Percentiles rank a stretch among this genome's conserved stretches.
Conservation (phyloP, 2,797 vertebrate species). For the Pangasius djambal region DNA sequence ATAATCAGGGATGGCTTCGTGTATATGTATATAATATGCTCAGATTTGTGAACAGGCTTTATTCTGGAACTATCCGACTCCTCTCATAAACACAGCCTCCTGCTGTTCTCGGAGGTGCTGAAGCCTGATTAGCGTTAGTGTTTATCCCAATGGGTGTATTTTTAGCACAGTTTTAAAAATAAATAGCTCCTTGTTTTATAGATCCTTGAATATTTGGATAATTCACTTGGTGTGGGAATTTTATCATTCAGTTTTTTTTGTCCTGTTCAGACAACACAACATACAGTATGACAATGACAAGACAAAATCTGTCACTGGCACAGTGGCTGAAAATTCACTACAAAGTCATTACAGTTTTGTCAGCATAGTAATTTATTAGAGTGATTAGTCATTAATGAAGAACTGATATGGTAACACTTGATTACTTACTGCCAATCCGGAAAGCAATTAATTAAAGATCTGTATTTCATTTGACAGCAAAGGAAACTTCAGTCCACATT, state of each 20-base stretch:
- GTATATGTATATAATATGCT: neutral
- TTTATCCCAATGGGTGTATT: slow-evolving; percentile 25
- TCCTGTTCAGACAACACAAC: neutral
- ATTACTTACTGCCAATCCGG: neutral
- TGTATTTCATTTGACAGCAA: neutral
- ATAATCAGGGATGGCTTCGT: neutral
- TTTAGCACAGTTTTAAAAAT: slow-evolving; percentile 1
- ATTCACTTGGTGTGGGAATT: neutral
- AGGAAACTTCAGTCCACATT: neutral
- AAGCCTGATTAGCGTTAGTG: slow-evolving; percentile 19
- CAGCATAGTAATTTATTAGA: neutral
- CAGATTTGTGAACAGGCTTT: neutral
- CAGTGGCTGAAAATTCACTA: neutral
- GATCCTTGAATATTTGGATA: neutral
- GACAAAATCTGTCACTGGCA: neutral
- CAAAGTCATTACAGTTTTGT: neutral
- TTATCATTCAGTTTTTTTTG: neutral
- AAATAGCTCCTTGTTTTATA: slow-evolving; percentile 10
- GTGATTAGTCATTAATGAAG: neutral
- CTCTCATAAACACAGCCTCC: neutral
- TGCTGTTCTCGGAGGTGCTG: neutral
- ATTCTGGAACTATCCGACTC: neutral
- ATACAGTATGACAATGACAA: neutral
- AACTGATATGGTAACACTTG: neutral
- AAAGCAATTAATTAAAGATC: neutral